phyloP scores from a whole-genome alignment of 2,113 vertebrate genomes.

The Phalacrocorax carbo region DNA sequence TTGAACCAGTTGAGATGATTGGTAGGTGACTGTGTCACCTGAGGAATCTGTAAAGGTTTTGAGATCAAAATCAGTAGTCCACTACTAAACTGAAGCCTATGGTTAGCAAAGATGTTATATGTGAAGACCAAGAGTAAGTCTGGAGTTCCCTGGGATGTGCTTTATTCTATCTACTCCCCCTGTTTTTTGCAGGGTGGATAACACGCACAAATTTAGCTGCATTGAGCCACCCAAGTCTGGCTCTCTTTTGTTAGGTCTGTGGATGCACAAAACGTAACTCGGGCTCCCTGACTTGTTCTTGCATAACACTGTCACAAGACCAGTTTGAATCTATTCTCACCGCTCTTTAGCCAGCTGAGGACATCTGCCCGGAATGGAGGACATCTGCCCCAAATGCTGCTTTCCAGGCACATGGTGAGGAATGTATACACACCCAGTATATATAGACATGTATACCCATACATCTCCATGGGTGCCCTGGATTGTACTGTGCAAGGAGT shows the following conservation, averaged over 20 bases:
- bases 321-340: not conserved
- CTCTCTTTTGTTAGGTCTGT: not conserved
- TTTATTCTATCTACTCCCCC: not conserved
- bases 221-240: not conserved
- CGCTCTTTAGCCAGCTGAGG: conserved; percentile 28
- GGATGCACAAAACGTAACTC: not conserved
- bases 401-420: conserved; percentile 17
- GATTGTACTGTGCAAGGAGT: not conserved
- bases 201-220: not conserved
- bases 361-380: conserved; percentile 7
- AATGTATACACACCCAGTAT: not conserved
- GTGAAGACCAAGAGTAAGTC: not conserved
- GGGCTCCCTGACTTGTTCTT: not conserved
- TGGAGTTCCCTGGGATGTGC: not conserved
- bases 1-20: not conserved
- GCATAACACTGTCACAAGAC: not conserved
- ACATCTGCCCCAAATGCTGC: not conserved
- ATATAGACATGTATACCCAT: not conserved
- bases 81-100: not conserved
- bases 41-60: not conserved
- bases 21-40: not conserved
- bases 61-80: not conserved
- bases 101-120: not conserved
- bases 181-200: not conserved
- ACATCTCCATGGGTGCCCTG: not conserved